These are phyloP conservation scores for Cyaniris semiargus DNA, from an alignment of 2,888 invertebrate species.

Conservation along the genomic window DNA sequence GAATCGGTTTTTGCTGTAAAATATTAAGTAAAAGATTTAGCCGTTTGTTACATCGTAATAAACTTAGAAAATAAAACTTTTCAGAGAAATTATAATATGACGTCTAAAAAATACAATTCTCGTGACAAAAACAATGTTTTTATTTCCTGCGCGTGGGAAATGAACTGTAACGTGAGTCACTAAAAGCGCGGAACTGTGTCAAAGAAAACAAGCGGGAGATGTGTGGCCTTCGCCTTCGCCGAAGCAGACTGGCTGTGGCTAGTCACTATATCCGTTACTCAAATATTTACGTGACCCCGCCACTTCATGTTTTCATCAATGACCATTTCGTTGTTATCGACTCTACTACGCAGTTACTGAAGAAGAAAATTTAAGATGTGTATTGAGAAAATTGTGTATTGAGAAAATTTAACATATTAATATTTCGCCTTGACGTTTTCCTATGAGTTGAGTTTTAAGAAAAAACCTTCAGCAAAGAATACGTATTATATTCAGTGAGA, in stretches of 20 bases:
- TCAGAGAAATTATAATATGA: constrained; percentile 3
- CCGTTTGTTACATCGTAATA: neutral
- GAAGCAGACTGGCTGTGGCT: neutral
- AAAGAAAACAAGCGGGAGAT: constrained; percentile 43
- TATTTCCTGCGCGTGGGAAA: constrained; percentile 32
- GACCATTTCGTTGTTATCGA: constrained; percentile 32
- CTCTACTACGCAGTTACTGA: neutral
- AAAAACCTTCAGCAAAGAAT: too few relatives aligned
- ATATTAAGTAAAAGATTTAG: neutral
- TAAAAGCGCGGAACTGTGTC: constrained; percentile 41
- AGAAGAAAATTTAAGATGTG: neutral
- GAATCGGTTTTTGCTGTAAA: too few relatives aligned
- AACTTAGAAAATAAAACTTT: neutral
- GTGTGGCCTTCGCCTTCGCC: constrained; percentile 41
- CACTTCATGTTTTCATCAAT: constrained; percentile 38
- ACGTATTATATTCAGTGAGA: too few relatives aligned
- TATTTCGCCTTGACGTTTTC: neutral
- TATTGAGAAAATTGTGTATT: neutral
- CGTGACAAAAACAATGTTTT: constrained; percentile 29
- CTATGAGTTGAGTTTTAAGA: neutral
- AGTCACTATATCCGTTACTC: constrained; percentile 21
- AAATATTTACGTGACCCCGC: constrained; percentile 26
- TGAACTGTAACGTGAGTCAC: constrained; percentile 43
- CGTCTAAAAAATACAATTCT: neutral
- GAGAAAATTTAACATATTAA: neutral